Percentiles rank a stretch among this genome's conserved stretches.
Conservation (phyloP, 2,888 invertebrate species). For the Caenorhabditis sp. region DNA sequence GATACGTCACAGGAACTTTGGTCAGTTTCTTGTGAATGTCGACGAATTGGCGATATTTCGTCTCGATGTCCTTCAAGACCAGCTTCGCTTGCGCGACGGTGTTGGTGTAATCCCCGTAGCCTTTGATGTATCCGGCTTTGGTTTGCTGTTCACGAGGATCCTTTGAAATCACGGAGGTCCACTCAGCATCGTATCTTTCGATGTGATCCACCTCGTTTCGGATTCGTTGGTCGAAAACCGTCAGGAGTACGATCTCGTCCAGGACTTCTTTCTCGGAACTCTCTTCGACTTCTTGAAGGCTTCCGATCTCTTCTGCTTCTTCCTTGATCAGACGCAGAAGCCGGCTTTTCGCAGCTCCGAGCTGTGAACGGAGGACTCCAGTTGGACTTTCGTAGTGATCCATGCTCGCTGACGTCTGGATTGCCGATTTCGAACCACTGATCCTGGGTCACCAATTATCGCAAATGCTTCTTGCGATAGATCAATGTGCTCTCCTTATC, state of each 20-base stretch:
- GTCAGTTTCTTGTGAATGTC: neutral
- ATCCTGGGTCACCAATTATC: slow-evolving; percentile 17
- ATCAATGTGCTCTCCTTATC: too few species aligned
- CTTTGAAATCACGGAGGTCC: neutral
- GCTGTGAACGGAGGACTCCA: neutral
- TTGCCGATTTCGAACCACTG: neutral
- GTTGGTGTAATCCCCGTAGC: neutral
- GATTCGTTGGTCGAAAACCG: neutral
- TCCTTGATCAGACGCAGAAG: neutral
- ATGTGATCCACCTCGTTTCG: neutral
- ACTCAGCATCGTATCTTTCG: neutral
- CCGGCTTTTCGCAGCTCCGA: neutral
- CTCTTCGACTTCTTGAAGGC: neutral
- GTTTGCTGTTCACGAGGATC: neutral
- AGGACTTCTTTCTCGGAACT: neutral
- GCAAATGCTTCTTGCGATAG: too few species aligned
- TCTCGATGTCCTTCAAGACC: neutral
- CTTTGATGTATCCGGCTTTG: neutral
- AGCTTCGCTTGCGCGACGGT: neutral
- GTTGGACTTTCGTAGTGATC: neutral
- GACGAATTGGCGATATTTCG: neutral
- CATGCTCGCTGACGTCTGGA: neutral
- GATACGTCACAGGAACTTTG: neutral
- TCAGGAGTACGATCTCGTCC: neutral
- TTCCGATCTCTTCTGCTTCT: neutral